A percentile compares a stretch with the other conserved stretches of the same genome.
These are phyloP conservation scores for Pogonophryne albipinna DNA, from an alignment of 2,797 vertebrate genomes.

Conservation along the genomic window DNA sequence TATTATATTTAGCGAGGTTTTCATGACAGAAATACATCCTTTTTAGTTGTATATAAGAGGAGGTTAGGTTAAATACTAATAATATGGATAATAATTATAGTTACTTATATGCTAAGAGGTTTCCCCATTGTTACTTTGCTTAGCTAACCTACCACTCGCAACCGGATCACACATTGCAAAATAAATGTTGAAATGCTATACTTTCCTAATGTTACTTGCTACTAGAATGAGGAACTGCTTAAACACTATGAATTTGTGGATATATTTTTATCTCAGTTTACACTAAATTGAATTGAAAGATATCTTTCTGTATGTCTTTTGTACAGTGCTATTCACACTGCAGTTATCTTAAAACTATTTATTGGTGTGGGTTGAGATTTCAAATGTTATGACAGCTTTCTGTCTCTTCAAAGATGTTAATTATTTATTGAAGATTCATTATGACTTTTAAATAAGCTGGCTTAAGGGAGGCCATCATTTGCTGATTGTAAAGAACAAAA, in stretches of 20 bases:
- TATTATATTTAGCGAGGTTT: neutral
- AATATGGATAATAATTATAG: neutral
- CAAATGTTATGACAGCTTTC: neutral
- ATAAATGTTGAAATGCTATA: no score
- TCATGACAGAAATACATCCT: neutral
- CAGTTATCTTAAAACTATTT: constrained; percentile 9
- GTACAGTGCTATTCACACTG: neutral
- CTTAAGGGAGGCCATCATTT: neutral
- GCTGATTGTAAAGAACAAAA: neutral
- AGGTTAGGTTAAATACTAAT: neutral
- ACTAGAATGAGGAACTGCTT: neutral
- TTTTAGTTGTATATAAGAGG: neutral
- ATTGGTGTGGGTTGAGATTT: neutral
- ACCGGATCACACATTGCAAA: neutral
- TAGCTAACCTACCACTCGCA: no score
- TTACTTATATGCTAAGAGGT: neutral
- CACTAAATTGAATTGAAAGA: neutral
- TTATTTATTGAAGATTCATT: neutral
- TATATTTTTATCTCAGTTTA: neutral
- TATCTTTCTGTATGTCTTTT: neutral
- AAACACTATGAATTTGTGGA: neutral
- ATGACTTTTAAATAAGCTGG: neutral
- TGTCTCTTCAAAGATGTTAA: no score
- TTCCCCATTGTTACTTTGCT: neutral
- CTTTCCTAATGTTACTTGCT: neutral